Percentiles rank a stretch among this genome's conserved stretches.
These are phyloP conservation scores for Augochlorella aurata DNA, from an alignment of 2,888 invertebrate species.

Conservation along the genomic window DNA sequence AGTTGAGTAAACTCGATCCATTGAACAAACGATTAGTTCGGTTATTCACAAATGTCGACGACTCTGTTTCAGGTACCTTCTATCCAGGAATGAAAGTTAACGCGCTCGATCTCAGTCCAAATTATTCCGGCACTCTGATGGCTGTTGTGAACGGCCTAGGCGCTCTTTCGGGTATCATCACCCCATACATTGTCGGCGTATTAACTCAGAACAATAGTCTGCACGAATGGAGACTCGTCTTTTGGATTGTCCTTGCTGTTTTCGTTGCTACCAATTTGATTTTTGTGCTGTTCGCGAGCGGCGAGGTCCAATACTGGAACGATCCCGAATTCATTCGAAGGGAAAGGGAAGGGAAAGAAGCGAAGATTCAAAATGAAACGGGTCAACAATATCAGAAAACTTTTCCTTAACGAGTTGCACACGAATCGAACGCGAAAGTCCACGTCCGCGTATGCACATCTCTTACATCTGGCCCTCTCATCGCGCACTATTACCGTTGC, in stretches of 20 bases:
- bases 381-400: conserved; percentile 3
- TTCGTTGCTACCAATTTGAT: conserved; percentile 87
- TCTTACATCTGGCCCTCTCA: not conserved
- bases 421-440: not conserved
- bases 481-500: not conserved
- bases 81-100: conserved; percentile 83
- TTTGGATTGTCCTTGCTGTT: conserved; percentile 90
- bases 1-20: no score
- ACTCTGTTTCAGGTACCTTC: conserved; percentile 73
- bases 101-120: conserved; percentile 82
- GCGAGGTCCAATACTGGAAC: conserved; percentile 90
- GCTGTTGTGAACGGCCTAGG: conserved; percentile 85
- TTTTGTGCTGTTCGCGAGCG: conserved; percentile 88
- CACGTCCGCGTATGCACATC: not conserved
- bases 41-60: not conserved
- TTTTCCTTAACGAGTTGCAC: not conserved
- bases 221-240: conserved; percentile 89
- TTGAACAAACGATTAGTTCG: no score
- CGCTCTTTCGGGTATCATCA: conserved; percentile 88
- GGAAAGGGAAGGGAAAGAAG: conserved; percentile 61
- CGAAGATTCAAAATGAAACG: conserved; percentile 21
- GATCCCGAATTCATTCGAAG: conserved; percentile 82
- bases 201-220: conserved; percentile 82
- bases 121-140: conserved; percentile 83
- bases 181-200: conserved; percentile 87